phyloP scores from a whole-genome alignment of 2,888 invertebrate genomes.

The Dendrolimus pini region DNA sequence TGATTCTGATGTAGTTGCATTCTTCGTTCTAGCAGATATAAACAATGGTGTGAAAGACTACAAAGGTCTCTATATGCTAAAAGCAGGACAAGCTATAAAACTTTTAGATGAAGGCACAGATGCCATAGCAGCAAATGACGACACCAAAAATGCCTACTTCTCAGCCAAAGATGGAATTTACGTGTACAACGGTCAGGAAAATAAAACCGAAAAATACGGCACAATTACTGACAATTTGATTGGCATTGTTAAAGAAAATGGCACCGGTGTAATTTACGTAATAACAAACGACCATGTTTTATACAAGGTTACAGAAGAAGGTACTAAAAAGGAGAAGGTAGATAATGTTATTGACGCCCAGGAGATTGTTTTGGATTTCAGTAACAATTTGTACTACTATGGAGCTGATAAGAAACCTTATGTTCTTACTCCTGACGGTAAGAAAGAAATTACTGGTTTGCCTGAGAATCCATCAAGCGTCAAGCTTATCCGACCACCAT shows the following conservation, averaged over 20 bases:
- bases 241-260: slow-evolving; percentile 33
- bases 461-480: slow-evolving; percentile 29
- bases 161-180: slow-evolving; percentile 44
- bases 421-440: slow-evolving; percentile 25
- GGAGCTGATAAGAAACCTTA: slow-evolving; percentile 32
- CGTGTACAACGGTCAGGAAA: slow-evolving; percentile 23
- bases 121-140: slow-evolving; percentile 26
- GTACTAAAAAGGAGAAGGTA: slow-evolving; percentile 37
- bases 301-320: slow-evolving; percentile 45
- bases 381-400: slow-evolving; percentile 44
- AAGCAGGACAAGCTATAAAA: slow-evolving; percentile 22
- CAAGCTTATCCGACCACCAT: slow-evolving; percentile 36
- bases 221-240: slow-evolving; percentile 37
- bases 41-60: slow-evolving; percentile 20
- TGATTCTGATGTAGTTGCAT: slow-evolving; percentile 12
- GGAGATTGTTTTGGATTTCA: slow-evolving; percentile 42
- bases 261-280: slow-evolving; percentile 37
- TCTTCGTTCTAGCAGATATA: slow-evolving; percentile 32
- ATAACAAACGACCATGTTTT: slow-evolving; percentile 38
- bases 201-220: slow-evolving; percentile 39
- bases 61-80: slow-evolving; percentile 31
- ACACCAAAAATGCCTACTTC: slow-evolving; percentile 30
- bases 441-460: slow-evolving; percentile 38
- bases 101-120: slow-evolving; percentile 36
- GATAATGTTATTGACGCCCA: slow-evolving; percentile 33